These are phyloP conservation scores for Phaonia tiefii DNA, from an alignment of 2,888 invertebrate genomes.

Conservation along the genomic window DNA sequence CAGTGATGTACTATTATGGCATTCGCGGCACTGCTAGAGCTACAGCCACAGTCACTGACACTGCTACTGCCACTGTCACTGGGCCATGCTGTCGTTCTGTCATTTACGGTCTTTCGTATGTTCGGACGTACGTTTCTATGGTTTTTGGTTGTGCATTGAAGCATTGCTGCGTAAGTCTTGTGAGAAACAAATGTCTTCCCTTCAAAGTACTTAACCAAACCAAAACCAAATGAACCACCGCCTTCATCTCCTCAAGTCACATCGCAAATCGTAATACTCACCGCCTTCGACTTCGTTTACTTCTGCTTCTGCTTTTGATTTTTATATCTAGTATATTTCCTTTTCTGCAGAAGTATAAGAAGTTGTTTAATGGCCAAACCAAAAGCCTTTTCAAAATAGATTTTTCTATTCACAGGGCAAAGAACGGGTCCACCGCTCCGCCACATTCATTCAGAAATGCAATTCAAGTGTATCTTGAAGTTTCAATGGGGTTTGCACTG, in stretches of 20 bases:
- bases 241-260: background rate
- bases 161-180: conserved; percentile 39
- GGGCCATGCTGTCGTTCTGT: conserved; percentile 29
- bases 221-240: conserved; percentile 36
- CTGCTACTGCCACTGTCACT: conserved; percentile 23
- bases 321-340: background rate
- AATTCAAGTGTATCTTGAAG: conserved; percentile 52
- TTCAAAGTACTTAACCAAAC: conserved; percentile 29
- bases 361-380: conserved; percentile 44
- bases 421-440: background rate
- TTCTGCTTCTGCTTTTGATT: background rate
- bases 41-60: background rate
- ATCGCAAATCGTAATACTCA: background rate
- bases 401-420: conserved; percentile 18
- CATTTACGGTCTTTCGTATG: conserved; percentile 17
- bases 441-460: conserved; percentile 35
- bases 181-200: conserved; percentile 36
- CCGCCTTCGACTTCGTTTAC: conserved; percentile 6
- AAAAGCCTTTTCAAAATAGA: conserved; percentile 45
- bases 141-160: conserved; percentile 28
- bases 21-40: background rate
- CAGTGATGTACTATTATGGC: conserved; percentile 7
- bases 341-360: background rate
- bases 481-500: conserved; percentile 25
- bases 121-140: conserved; percentile 15